Percentiles rank a stretch among this genome's conserved stretches.
Evolutionary conservation across 2,888 invertebrate genomes (phyloP).

Genomic region (Spilarctia lutea): DNA sequence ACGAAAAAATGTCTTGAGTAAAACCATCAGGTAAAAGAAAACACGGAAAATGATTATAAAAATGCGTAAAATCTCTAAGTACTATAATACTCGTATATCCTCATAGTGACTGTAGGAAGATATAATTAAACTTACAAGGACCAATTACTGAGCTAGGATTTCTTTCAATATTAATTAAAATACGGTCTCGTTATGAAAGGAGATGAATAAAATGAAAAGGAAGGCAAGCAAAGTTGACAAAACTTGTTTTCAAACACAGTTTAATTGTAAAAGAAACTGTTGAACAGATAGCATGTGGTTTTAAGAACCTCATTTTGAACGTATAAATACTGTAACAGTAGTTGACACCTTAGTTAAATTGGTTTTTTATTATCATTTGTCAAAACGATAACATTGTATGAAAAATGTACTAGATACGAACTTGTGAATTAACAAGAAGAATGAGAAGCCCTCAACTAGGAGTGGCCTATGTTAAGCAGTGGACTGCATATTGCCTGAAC

Average conservation of each 20-base stretch:
- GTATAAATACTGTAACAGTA: too few relatives aligned
- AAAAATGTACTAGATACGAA: too few relatives aligned
- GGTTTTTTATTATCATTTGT: too few relatives aligned
- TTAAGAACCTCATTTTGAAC: background rate
- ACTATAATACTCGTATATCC: background rate
- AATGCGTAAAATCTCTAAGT: background rate
- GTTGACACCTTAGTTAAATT: too few relatives aligned
- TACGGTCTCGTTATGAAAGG: background rate
- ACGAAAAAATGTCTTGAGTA: background rate
- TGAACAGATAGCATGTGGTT: background rate
- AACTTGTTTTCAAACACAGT: background rate
- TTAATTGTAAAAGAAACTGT: background rate
- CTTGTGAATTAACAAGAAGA: background rate
- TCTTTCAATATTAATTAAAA: background rate
- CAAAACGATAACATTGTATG: too few relatives aligned
- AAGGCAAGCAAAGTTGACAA: background rate
- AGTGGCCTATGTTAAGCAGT: background rate
- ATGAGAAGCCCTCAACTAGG: background rate
- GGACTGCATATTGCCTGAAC: background rate
- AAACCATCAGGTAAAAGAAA: background rate
- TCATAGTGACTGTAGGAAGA: background rate
- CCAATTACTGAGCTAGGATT: background rate
- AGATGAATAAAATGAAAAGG: background rate
- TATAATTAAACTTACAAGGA: background rate
- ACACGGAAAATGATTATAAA: background rate